Base-by-base conservation (phyloP, 2,797 vertebrate genomes). In the Pseudotriccus pelzelni region DNA sequence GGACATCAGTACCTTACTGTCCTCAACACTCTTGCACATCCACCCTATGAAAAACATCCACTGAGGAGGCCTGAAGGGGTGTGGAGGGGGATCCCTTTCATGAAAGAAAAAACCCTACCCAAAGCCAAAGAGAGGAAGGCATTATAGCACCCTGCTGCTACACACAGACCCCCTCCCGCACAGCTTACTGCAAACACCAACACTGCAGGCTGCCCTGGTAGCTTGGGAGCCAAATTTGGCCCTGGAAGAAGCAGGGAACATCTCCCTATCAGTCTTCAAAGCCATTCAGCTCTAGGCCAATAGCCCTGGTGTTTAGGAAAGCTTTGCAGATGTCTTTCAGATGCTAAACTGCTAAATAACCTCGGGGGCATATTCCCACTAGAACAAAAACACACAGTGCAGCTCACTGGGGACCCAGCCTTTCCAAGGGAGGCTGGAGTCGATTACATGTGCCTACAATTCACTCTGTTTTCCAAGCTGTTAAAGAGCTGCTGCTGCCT, bases 311-410 rank as follows among this genome's bases (percentile, higher is more conserved):
- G 79, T 86, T 96, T 56, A 53, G 41, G 59, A 92, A 91, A 44
- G 62, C 55, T 87, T 92, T 18, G 3, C 75, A 92, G 69, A 93
- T 68, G 86, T 76, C 50, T 95, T 90, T 90, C 84, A 97, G 91
- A 93, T 94, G 93, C 69, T 94, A 94, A 93, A 93, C 66, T 94
- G 92, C 80, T 87, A 89, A 96, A 87, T 92, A 95, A 97, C 92
- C 91, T 93, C 87, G 85, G 86, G 89, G 92, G 89, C 89, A 94
- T 83, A 96, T 94, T 90, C 89, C 80, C 85, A 89, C 78, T 92
- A 47, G 80, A 92, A 96, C 73, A 94, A 90, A 92, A 96, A 79
- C 79, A 97, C 37, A 85, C 52, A 83, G 20, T 43, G 85, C 62
- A 86, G 77, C 80, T 87, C 95, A 56, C 93, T 67, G 41, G 89